These are phyloP conservation scores for Ctenochaetus hawaiiensis DNA, from an alignment of 2,797 vertebrate species.

Conservation along the genomic window DNA sequence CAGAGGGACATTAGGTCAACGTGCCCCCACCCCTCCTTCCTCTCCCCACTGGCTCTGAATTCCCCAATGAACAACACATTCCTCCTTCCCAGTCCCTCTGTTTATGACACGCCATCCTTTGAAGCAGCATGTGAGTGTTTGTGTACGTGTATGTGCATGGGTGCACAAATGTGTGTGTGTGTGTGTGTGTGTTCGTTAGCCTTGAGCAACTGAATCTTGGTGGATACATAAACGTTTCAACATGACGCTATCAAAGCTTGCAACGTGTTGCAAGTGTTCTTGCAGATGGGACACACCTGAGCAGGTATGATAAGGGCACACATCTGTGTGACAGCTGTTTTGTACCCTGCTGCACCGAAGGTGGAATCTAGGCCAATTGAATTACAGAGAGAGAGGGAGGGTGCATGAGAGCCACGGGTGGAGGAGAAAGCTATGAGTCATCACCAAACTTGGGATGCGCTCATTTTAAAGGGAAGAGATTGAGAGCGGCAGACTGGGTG, in stretches of 20 bases:
- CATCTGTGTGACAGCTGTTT: slow-evolving; percentile 77
- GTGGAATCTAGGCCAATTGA: slow-evolving; percentile 60
- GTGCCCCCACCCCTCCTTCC: slow-evolving; percentile 60
- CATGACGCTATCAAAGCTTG: slow-evolving; percentile 39
- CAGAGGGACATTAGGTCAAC: slow-evolving; percentile 72
- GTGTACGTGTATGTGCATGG: slow-evolving; percentile 46
- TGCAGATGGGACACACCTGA: slow-evolving; percentile 65
- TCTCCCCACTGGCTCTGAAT: slow-evolving; percentile 67
- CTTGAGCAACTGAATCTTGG: slow-evolving; percentile 32
- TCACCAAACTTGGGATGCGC: slow-evolving; percentile 66
- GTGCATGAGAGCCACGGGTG: slow-evolving; percentile 66
- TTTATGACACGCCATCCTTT: slow-evolving; percentile 81
- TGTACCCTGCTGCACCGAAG: not conserved
- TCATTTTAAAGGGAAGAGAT: slow-evolving; percentile 50
- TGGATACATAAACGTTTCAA: slow-evolving; percentile 64
- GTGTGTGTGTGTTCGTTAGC: slow-evolving; percentile 23
- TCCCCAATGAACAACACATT: slow-evolving; percentile 84
- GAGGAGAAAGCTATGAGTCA: slow-evolving; percentile 83
- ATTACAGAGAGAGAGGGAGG: slow-evolving; percentile 59
- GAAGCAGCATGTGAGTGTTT: slow-evolving; percentile 69
- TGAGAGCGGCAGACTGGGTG: slow-evolving; percentile 47
- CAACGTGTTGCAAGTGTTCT: not conserved
- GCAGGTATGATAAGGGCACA: slow-evolving; percentile 55
- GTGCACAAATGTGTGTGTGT: slow-evolving; percentile 28
- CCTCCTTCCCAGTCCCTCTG: slow-evolving; percentile 78